Conservation (phyloP, 1,140 invertebrate genomes). For the Gonatopus flavifemur region DNA sequence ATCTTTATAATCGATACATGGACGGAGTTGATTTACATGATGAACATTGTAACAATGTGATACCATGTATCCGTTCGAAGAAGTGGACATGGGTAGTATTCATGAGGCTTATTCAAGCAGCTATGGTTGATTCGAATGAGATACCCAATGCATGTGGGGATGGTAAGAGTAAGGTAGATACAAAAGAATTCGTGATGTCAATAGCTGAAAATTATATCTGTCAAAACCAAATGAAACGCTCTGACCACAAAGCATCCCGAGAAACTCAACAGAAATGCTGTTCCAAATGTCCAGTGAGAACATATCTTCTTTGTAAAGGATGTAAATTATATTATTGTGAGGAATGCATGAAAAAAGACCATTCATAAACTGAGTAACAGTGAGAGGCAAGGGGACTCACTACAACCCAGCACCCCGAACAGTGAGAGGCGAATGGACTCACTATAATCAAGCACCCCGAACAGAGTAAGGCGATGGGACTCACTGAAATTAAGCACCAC, state of each 20-base stretch:
- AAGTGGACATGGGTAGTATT: too few relatives aligned
- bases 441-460: too few relatives aligned
- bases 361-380: background rate
- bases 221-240: background rate
- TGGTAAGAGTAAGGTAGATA: background rate
- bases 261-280: background rate
- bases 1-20: background rate
- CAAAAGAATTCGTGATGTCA: background rate
- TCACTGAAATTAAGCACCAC: too few relatives aligned
- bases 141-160: background rate
- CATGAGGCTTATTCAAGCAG: slow-evolving; percentile 2
- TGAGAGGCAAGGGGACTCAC: background rate
- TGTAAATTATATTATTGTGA: background rate
- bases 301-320: background rate
- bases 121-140: background rate
- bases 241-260: background rate
- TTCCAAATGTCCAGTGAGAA: background rate
- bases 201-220: background rate
- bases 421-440: too few relatives aligned
- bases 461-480: too few relatives aligned
- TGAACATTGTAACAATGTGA: background rate
- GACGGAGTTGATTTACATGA: slow-evolving; percentile 1
- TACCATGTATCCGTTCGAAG: background rate
- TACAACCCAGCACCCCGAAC: too few relatives aligned
- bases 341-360: background rate